Conservation (phyloP, 2,797 vertebrate species). For the Brachyalestes nurse region DNA sequence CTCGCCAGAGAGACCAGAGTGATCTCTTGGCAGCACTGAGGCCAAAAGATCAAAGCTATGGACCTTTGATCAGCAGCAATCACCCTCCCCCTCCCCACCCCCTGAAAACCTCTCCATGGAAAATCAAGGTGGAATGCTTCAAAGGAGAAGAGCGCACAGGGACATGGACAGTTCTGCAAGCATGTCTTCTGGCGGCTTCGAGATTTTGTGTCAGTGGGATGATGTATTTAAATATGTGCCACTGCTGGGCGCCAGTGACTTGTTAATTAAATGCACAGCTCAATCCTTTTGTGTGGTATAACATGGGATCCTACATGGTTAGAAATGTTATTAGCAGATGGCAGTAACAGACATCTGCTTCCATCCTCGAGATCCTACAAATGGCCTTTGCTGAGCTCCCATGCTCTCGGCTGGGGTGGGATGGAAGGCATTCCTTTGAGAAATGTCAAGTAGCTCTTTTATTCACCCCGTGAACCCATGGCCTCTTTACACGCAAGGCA, state of each 20-base stretch:
- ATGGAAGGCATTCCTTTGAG: neutral
- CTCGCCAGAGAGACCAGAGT: slow-evolving; percentile 78
- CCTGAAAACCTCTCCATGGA: slow-evolving; percentile 71
- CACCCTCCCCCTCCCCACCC: slow-evolving; percentile 50
- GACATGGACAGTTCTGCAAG: slow-evolving; percentile 62
- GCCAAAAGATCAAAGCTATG: slow-evolving; percentile 75
- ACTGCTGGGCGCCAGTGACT: neutral
- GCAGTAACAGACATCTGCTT: slow-evolving; percentile 1
- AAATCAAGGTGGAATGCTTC: slow-evolving; percentile 79
- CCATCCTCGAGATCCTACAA: neutral
- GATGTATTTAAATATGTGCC: slow-evolving; percentile 51
- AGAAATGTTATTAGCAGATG: slow-evolving; percentile 14
- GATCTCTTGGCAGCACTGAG: slow-evolving; percentile 77
- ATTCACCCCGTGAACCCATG: neutral
- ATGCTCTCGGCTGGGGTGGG: no score
- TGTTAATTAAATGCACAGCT: neutral
- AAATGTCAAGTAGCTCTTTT: neutral
- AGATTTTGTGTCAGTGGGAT: slow-evolving; percentile 54
- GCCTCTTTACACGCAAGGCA: slow-evolving; percentile 1
- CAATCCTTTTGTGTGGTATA: neutral
- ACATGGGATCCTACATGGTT: neutral
- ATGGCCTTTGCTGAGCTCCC: neutral
- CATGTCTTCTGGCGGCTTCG: slow-evolving; percentile 54
- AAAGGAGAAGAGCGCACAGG: slow-evolving; percentile 64
- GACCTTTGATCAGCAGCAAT: slow-evolving; percentile 79